Conservation (phyloP, 2,888 invertebrate genomes). For the Chymomyza procnemis region DNA sequence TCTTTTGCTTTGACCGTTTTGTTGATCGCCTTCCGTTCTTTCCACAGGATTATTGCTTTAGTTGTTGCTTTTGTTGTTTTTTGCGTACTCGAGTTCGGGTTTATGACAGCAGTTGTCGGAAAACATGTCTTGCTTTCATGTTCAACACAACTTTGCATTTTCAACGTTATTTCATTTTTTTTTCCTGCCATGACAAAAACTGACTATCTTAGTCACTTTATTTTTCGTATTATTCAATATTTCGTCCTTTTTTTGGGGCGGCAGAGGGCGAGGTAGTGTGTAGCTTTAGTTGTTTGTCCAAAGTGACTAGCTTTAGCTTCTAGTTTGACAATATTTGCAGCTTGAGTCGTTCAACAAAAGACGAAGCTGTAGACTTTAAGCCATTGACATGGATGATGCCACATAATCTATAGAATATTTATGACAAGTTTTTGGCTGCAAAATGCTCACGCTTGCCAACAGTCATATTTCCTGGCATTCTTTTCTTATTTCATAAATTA, state of each 20-base stretch:
- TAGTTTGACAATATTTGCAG: not conserved
- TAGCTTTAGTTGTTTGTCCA: slow-evolving; percentile 1
- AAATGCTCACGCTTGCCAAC: slow-evolving; percentile 15
- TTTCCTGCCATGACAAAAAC: slow-evolving; percentile 20
- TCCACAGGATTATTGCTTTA: not conserved
- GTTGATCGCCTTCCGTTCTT: slow-evolving; percentile 4
- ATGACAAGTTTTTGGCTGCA: slow-evolving; percentile 35
- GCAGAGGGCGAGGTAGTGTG: slow-evolving; percentile 9
- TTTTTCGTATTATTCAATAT: slow-evolving; percentile 22
- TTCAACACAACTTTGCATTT: slow-evolving; percentile 12
- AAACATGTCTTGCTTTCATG: slow-evolving; percentile 44
- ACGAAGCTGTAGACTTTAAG: not conserved
- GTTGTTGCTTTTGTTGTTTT: slow-evolving; percentile 8
- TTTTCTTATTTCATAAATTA: slow-evolving; percentile 51
- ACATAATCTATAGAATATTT: slow-evolving; percentile 12
- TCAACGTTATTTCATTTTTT: slow-evolving; percentile 18
- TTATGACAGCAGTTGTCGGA: slow-evolving; percentile 55
- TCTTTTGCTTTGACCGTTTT: not conserved
- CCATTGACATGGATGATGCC: slow-evolving; percentile 10
- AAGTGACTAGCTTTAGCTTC: slow-evolving; percentile 11
- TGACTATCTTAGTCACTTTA: slow-evolving; percentile 55
- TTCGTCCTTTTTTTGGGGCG: slow-evolving; percentile 18
- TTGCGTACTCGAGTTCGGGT: slow-evolving; percentile 27
- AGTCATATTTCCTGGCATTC: slow-evolving; percentile 5
- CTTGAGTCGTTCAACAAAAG: not conserved